Base-by-base conservation (phyloP, 2,113 vertebrate genomes). In the Deroptyus accipitrinus region DNA sequence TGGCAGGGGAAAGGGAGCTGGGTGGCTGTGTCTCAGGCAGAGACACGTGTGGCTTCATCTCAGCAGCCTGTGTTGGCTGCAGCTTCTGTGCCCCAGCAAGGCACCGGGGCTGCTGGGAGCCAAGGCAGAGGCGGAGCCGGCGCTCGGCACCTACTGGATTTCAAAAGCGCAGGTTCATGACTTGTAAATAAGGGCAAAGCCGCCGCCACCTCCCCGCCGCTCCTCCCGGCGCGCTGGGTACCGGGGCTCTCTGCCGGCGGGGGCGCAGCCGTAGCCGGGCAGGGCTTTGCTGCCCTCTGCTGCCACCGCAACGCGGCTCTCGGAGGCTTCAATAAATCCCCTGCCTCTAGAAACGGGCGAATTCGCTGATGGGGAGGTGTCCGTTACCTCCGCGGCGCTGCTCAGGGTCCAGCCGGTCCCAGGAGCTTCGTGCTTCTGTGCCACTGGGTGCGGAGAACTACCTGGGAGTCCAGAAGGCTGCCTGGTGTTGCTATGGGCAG, bases 251-350 rank as follows among this genome's bases (percentile, higher is more conserved):
- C 10, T 6, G 66, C 8, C 10, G 54, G 31, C 33, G 3, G n/a
- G 17, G 24, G 18, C 16, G 3, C 39, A 12, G 7, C 64, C 17
- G 44, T 28, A 37, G 55, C 67, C 35, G 7, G 46, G 55, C 89
- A 28, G 83, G 39, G 13, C 66, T 82, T 24, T 94, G 96, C 86
- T 86, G 96, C 95, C 94, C 88, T 72, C 95, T 96, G 93, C 87
- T 52, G 95, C 88, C 88, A 13, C 31, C 73, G 35, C 35, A 11
- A 1, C 35, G 6, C 1, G 5, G 33, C 81, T 57, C 42, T 52
- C 12, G 27, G 46, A 59, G 1, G 74, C 28, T 2, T 33, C 0
- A 22, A 23, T 7, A 17, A 10, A 37, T 4, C 55, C 33, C 33
- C 17, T 13, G 0, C 2, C 62, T 7, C 5, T 0, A 4, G 39